Conservation (phyloP, 2,797 vertebrate genomes). For the Salmo trutta region DNA sequence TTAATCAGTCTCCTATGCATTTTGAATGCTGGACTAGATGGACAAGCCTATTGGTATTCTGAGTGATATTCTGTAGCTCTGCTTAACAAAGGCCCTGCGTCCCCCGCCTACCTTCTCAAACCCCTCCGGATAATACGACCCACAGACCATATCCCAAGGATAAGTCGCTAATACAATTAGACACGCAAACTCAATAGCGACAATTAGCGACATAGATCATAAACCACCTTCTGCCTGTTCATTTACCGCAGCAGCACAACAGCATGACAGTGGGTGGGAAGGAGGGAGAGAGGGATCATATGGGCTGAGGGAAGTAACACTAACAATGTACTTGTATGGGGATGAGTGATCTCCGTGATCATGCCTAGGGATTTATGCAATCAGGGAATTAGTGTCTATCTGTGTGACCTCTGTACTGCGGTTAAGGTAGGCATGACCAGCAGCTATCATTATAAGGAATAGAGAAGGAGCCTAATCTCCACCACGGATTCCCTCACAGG, state of each 20-base stretch:
- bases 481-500: conserved; percentile 62
- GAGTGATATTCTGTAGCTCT: background rate
- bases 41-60: background rate
- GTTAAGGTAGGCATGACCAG: conserved; percentile 73
- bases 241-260: conserved; percentile 45
- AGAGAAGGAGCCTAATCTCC: conserved; percentile 73
- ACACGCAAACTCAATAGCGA: conserved; percentile 18
- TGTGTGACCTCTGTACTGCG: conserved; percentile 78
- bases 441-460: conserved; percentile 83
- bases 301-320: conserved; percentile 76
- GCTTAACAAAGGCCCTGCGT: background rate
- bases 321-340: conserved; percentile 48
- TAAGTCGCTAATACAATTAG: conserved; percentile 48
- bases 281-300: conserved; percentile 4
- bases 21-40: background rate
- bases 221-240: conserved; percentile 48
- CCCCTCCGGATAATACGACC: background rate
- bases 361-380: conserved; percentile 74
- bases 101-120: background rate
- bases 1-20: background rate
- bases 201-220: conserved; percentile 51
- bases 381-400: conserved; percentile 70
- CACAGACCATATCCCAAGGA: background rate
- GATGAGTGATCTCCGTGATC: conserved; percentile 70
- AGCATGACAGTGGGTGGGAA: conserved; percentile 56